These are phyloP conservation scores for Drosophila setifemur DNA, from an alignment of 1,140 invertebrate species.

Conservation along the genomic window DNA sequence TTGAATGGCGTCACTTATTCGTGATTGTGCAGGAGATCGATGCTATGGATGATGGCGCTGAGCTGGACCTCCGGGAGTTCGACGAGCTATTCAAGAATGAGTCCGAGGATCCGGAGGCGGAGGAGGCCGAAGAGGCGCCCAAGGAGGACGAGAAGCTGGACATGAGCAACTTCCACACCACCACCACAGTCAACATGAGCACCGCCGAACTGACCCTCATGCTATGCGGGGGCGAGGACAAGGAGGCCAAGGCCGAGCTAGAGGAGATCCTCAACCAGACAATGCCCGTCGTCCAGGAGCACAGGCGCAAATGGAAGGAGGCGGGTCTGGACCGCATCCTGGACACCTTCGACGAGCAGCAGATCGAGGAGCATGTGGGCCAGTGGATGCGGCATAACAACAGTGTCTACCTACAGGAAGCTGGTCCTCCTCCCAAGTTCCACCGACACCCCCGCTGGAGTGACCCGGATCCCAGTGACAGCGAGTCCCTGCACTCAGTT, in stretches of 20 bases:
- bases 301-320: slow-evolving; percentile 64
- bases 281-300: slow-evolving; percentile 62
- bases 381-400: slow-evolving; percentile 65
- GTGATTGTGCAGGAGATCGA: slow-evolving; percentile 5
- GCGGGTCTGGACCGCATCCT: slow-evolving; percentile 64
- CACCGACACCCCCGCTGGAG: neutral
- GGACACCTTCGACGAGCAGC: slow-evolving; percentile 64
- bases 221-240: slow-evolving; percentile 31
- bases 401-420: slow-evolving; percentile 25
- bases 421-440: neutral
- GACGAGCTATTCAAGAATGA: slow-evolving; percentile 27
- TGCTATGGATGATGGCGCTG: slow-evolving; percentile 7
- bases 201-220: slow-evolving; percentile 44
- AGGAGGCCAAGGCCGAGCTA: slow-evolving; percentile 30
- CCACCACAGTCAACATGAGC: slow-evolving; percentile 20
- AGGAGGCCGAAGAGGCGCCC: slow-evolving; percentile 23
- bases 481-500: slow-evolving; percentile 65
- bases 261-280: slow-evolving; percentile 65
- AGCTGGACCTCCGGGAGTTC: slow-evolving; percentile 11
- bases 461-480: slow-evolving; percentile 14
- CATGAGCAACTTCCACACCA: slow-evolving; percentile 24
- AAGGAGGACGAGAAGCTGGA: slow-evolving; percentile 9
- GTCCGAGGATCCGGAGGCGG: slow-evolving; percentile 20
- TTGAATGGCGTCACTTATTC: neutral
- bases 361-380: slow-evolving; percentile 69